Base-by-base conservation (phyloP, 2,888 invertebrate species). In the Mongoloraphidia duomilia region DNA sequence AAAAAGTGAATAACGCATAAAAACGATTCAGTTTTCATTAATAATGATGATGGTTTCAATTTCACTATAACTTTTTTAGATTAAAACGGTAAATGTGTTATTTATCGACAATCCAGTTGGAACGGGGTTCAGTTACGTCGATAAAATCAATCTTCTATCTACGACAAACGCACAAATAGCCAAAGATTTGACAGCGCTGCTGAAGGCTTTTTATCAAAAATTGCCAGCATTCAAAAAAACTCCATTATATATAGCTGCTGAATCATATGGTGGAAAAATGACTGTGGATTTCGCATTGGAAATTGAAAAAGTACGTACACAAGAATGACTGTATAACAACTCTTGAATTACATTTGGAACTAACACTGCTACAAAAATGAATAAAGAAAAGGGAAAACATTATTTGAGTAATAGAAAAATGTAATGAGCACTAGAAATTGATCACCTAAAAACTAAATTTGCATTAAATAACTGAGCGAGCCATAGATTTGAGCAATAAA, bases 251-350 rank as follows among this genome's bases (percentile, higher is more conserved):
- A 86, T 93, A 52, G 85, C 88, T 60, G 84, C 84, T 26, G 91
- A 94, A 65, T 91, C 91, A 0, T 93, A 93, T 64, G 93, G 93
- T 13, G 93, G 92, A 2, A 94, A 93, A 70, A 92, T 92, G 90
- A 84, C 87, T 0, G 79, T 84, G 1, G 88, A 88, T 59, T 90
- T 92, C 64, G 88, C 83, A 9, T 63, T 72, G 60, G 63, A 68
- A 48, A 72, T 81, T 63, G 61, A 69, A 49, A 69, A 75, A 66
- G 80, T 79, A 62, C 57, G 49, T 26, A 34, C 34, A 35, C n/a
- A 49, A 33, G 14, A 33, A 14, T 9, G 34, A 13, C 9, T 34
- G 8, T 9, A 12, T n/a, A n/a, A n/a, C n/a, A n/a, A n/a, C n/a
- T n/a, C n/a, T n/a, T n/a, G n/a, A n/a, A n/a, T n/a, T n/a, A n/a